Evolutionary conservation across 2,113 vertebrate genomes (phyloP).

Genomic region (Spea multiplicata): DNA sequence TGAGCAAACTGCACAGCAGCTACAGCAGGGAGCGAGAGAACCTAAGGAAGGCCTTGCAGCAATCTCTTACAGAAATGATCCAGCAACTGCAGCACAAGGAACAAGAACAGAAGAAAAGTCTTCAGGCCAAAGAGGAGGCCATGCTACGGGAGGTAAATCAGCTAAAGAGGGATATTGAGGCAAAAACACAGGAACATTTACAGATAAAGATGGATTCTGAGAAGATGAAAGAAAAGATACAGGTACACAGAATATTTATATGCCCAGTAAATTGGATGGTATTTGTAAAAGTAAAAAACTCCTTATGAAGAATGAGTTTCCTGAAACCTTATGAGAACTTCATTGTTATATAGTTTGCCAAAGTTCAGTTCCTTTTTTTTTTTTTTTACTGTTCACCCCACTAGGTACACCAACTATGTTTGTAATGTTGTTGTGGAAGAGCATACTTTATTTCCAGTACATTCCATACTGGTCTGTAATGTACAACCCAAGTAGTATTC

Average conservation of each 20-base stretch:
- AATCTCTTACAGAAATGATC: conserved; percentile 71
- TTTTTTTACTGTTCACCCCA: too few relatives aligned
- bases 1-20: conserved; percentile 66
- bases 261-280: too few relatives aligned
- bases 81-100: conserved; percentile 80
- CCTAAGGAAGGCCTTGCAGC: conserved; percentile 70
- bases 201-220: conserved; percentile 79
- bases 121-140: conserved; percentile 67
- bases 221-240: conserved; percentile 83
- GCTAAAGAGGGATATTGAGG: conserved; percentile 79
- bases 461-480: too few relatives aligned
- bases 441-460: too few relatives aligned
- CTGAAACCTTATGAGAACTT: too few relatives aligned
- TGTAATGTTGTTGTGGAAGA: too few relatives aligned
- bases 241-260: conserved; percentile 67
- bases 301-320: too few relatives aligned
- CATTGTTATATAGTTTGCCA: too few relatives aligned
- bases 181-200: conserved; percentile 74
- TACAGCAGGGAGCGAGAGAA: conserved; percentile 69
- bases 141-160: conserved; percentile 80
- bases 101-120: conserved; percentile 74
- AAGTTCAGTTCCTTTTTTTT: too few relatives aligned
- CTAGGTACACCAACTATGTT: too few relatives aligned
- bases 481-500: too few relatives aligned
- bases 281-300: too few relatives aligned